Evolutionary conservation across 2,888 invertebrate species (phyloP), one percentile per base, ranked within the genome.

Genomic region (Stenoptilia bipunctidactyla): DNA sequence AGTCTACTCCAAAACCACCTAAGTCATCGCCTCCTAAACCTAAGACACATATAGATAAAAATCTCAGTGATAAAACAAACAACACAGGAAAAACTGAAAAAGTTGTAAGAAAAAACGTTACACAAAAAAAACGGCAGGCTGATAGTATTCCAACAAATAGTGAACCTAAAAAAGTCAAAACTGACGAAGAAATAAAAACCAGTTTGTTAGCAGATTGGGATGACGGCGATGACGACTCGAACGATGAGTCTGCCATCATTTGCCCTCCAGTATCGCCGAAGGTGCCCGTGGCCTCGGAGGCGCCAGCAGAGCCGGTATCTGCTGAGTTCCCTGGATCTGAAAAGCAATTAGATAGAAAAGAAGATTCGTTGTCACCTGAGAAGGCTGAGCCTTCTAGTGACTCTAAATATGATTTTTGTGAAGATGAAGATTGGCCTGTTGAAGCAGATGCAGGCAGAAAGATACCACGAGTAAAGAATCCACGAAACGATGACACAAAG

Each of bases 351-450:
- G 71, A 70, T 37, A 70, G 65, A 48, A 30, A 53, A 1, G 62
- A 63, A 20, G 44, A 56, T 10, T 34, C 49, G 20, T 48, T 52
- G 36, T n/a, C n/a, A n/a, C n/a, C n/a, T n/a, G 79, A 77, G 54
- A 69, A 85, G 66, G 66, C 84, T 48, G 72, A 85, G 51, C 67
- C 80, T 13, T 67, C 76, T 1, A 76, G 71, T 49, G 76, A 88
- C 39, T 90, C 91, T 0, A 92, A 92, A 61, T 93, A 92, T 59
- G 93, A 93, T 64, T 93, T 93, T 61, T 89, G 90, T 49, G 91
- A 92, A 45, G 91, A 92, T 49, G 88, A 91, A 58, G 87, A 85
- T 53, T 83, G 87, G 79, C 80, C 84, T 9, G 72, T 85, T 41
- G 85, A 86, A 53, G 72, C 75, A 14, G 85, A 80, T 48, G 75